Evolutionary conservation across 2,888 invertebrate species (phyloP), one percentile per base, ranked within the genome.

Genomic region (Sturmia bella): DNA sequence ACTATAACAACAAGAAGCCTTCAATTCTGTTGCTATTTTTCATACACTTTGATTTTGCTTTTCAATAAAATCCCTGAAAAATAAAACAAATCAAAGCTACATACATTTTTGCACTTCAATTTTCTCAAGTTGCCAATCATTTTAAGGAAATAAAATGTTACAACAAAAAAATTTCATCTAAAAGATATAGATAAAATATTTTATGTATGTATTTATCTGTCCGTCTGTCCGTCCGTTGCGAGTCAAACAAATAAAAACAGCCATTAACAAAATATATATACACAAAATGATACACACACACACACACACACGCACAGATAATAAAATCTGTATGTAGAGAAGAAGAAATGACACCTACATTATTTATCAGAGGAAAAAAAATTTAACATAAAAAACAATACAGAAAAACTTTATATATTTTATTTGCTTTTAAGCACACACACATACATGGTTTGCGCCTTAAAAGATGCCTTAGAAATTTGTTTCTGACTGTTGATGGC

Each of bases 371-470:
- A 19, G 43, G 15, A 6, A 48, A 15, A 32, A 32, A 7, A 32
- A 32, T 7, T 32, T 9, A 32, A 32, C 7, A 32, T 32, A 32
- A 32, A 32, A 32, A 32, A 32, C 32, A 32, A 32, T 7, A 32
- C 6, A 32, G 45, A 45, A 45, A 15, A 15, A 17, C 15, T 15
- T 13, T 15, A 45, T 15, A 45, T 5, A 5, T 19, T 39, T 57
- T 13, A 37, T 41, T 45, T 32, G 32, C 57, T 45, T 32, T 11
- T 64, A 27, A 9, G 24, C 11, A 68, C 68, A 68, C 9, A 37
- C 11, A 68, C 68, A 68, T 68, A 48, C 63, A 50, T 66, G 66
- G 50, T 78, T 78, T 72, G 78, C 78, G 78, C 77, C 70, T 78
- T 70, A 50, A 78, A 78, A 50, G 56, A 39, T 78, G 57, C 56